These are phyloP conservation scores for Autographa gamma DNA, from an alignment of 2,888 invertebrate species.

Conservation along the genomic window DNA sequence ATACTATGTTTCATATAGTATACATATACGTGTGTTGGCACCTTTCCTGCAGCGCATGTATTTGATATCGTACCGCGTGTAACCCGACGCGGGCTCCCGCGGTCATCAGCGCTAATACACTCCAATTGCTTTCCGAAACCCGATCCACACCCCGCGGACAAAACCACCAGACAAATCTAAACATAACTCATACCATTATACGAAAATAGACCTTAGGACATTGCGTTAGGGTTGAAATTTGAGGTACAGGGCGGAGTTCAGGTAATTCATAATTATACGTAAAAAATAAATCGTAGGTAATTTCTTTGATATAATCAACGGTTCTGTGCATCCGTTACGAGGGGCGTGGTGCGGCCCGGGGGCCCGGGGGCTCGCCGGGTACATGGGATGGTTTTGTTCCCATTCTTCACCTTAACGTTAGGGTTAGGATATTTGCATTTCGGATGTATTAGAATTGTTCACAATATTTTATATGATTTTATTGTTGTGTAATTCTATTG, in stretches of 20 bases:
- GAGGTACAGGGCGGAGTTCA: neutral
- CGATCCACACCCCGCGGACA: slow-evolving; percentile 50
- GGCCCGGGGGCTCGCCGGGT: slow-evolving; percentile 22
- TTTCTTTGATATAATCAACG: slow-evolving; percentile 60
- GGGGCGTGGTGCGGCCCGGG: slow-evolving; percentile 40
- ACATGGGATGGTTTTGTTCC: slow-evolving; percentile 40
- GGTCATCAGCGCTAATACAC: slow-evolving; percentile 51
- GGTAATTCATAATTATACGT: slow-evolving; percentile 28
- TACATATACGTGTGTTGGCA: neutral
- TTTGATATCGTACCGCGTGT: slow-evolving; percentile 35
- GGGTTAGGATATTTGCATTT: slow-evolving; percentile 43
- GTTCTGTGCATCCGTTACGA: slow-evolving; percentile 59
- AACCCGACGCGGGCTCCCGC: slow-evolving; percentile 15
- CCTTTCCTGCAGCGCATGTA: slow-evolving; percentile 16
- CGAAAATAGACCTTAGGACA: slow-evolving; percentile 11
- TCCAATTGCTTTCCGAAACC: slow-evolving; percentile 56
- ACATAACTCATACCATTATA: slow-evolving; percentile 12
- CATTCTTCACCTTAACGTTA: slow-evolving; percentile 41
- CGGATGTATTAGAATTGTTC: slow-evolving; percentile 28
- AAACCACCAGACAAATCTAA: slow-evolving; percentile 32
- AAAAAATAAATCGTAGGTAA: slow-evolving; percentile 42
- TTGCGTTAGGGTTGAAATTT: slow-evolving; percentile 4
- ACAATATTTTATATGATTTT: slow-evolving; percentile 26
- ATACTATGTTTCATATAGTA: neutral
- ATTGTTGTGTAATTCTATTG: neutral